These are phyloP conservation scores for Cygnus atratus DNA, from an alignment of 2,113 vertebrate genomes.

Conservation along the genomic window DNA sequence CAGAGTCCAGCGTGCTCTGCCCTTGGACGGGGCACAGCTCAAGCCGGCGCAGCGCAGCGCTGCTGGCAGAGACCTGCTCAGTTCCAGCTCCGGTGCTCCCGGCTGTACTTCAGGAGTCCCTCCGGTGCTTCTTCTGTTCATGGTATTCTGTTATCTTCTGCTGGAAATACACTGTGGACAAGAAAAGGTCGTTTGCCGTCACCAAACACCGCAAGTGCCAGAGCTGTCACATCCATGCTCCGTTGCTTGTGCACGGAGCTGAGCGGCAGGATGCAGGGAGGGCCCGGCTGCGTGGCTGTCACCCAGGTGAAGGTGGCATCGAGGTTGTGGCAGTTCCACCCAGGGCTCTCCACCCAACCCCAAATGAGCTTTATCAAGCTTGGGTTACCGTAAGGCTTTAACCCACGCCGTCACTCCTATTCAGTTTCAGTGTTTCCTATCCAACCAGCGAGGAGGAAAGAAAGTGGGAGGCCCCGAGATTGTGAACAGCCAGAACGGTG, in stretches of 20 bases:
- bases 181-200: neutral
- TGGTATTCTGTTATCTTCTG: constrained; percentile 86
- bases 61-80: neutral
- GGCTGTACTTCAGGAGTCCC: constrained; percentile 70
- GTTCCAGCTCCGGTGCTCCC: neutral
- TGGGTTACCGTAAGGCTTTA: neutral
- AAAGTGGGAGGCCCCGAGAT: neutral
- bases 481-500: neutral
- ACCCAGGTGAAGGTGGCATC: neutral
- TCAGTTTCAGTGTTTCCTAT: neutral
- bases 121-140: constrained; percentile 81
- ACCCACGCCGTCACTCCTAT: fast-evolving
- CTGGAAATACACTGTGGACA: constrained; percentile 81
- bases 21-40: neutral
- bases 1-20: neutral
- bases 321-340: neutral
- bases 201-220: neutral
- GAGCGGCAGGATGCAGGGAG: too few species aligned
- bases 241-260: too few species aligned
- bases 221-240: neutral
- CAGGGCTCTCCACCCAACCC: neutral
- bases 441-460: neutral
- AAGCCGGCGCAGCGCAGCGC: neutral
- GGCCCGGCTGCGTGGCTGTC: too few species aligned
- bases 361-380: neutral